These are phyloP conservation scores for Crotalus viridis DNA, from an alignment of 2,113 vertebrate species.

Conservation along the genomic window DNA sequence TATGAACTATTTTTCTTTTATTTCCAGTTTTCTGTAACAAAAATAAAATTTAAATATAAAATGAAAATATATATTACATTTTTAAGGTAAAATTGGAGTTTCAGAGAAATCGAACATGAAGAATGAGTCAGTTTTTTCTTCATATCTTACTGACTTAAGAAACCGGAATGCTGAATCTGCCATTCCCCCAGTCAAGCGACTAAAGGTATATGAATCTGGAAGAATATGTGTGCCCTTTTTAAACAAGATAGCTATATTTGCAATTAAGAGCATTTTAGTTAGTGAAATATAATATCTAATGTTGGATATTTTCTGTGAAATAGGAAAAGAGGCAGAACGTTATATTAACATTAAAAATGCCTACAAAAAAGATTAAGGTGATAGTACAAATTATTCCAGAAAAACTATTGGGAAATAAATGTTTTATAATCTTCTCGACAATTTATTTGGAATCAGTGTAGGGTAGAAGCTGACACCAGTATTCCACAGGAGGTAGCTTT, in stretches of 20 bases:
- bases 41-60: not conserved
- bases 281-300: not conserved
- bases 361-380: not conserved
- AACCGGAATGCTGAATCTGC: slow-evolving; percentile 77
- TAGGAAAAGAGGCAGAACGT: not conserved
- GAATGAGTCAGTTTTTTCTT: slow-evolving; percentile 77
- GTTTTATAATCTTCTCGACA: not conserved
- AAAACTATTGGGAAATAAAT: not conserved
- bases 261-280: slow-evolving; percentile 15
- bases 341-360: not conserved
- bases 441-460: not conserved
- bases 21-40: not conserved
- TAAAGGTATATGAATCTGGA: slow-evolving; percentile 76
- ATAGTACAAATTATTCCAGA: not conserved
- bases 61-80: slow-evolving; percentile 23
- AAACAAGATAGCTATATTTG: slow-evolving; percentile 24
- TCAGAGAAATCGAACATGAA: slow-evolving; percentile 69
- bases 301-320: slow-evolving; percentile 3
- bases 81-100: slow-evolving; percentile 88
- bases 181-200: slow-evolving; percentile 85
- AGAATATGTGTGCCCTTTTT: slow-evolving; percentile 30
- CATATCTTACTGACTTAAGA: slow-evolving; percentile 86
- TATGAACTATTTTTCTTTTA: not conserved
- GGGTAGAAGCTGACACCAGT: not conserved
- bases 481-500: not conserved